Percentiles rank a stretch among this genome's conserved stretches.
phyloP scores from a whole-genome alignment of 2,888 invertebrate genomes.

The Netelia melanura region DNA sequence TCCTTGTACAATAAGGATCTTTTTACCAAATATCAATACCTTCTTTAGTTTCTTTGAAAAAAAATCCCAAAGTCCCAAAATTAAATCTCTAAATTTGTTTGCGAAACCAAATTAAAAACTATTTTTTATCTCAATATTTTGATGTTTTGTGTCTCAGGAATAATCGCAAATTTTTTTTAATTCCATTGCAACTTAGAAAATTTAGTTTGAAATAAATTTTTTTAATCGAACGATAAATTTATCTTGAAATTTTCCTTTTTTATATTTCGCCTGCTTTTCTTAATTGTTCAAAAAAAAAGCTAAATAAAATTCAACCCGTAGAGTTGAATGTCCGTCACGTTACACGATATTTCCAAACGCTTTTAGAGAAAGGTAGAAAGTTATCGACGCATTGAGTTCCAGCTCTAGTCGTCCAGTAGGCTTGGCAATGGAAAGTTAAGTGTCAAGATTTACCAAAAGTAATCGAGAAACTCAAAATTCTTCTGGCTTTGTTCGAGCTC shows the following conservation, averaged over 20 bases:
- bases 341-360: not conserved
- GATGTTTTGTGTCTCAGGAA: too few relatives aligned
- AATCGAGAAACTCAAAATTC: not conserved
- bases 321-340: conserved; percentile 44
- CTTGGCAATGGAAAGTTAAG: conserved; percentile 40
- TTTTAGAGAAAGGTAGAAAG: conserved; percentile 41
- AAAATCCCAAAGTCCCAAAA: too few relatives aligned
- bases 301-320: not conserved
- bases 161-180: not conserved
- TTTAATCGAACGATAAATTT: too few relatives aligned
- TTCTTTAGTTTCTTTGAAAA: too few relatives aligned
- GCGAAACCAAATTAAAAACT: not conserved
- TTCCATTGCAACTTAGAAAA: not conserved
- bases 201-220: too few relatives aligned
- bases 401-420: too few relatives aligned
- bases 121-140: too few relatives aligned
- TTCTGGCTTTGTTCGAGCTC: not conserved
- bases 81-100: not conserved
- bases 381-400: conserved; percentile 3
- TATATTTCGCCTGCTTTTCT: not conserved
- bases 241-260: not conserved
- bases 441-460: not conserved
- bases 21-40: too few relatives aligned
- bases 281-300: not conserved
- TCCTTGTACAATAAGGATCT: too few relatives aligned